Evolutionary conservation across 2,888 invertebrate genomes (phyloP).

Genomic region (Hirtodrosophila cameraria): DNA sequence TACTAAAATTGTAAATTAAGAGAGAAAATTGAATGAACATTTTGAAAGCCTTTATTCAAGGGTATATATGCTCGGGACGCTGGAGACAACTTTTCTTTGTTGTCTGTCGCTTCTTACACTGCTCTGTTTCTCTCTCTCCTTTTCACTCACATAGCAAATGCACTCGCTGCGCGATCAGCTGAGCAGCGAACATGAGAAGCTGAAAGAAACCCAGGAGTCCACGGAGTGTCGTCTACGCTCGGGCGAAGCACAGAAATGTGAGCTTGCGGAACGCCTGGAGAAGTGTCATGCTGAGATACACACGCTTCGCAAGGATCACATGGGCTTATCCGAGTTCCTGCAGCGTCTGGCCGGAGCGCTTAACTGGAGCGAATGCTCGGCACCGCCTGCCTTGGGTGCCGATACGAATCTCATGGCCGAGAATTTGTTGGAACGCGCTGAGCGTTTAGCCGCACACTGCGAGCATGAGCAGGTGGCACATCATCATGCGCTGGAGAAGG

Average conservation of each 20-base stretch:
- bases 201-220: constrained; percentile 85
- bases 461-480: constrained; percentile 72
- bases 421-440: constrained; percentile 92
- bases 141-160: constrained; percentile 86
- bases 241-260: constrained; percentile 87
- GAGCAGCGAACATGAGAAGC: constrained; percentile 89
- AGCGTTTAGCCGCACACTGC: constrained; percentile 86
- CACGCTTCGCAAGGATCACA: constrained; percentile 84
- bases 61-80: too few relatives aligned
- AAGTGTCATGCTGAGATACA: constrained; percentile 92
- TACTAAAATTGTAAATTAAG: too few relatives aligned
- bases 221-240: constrained; percentile 88
- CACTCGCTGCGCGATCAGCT: constrained; percentile 91
- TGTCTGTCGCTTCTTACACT: neutral
- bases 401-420: constrained; percentile 86
- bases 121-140: neutral
- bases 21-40: too few relatives aligned
- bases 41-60: too few relatives aligned
- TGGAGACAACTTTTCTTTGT: too few relatives aligned
- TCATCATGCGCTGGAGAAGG: constrained; percentile 64
- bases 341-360: constrained; percentile 92
- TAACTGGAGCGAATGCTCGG: constrained; percentile 84
- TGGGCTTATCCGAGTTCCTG: constrained; percentile 89
- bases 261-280: constrained; percentile 90
- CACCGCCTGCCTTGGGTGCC: constrained; percentile 81